These are phyloP conservation scores for Sebastes diploproa DNA, from an alignment of 2,797 vertebrate species.

Conservation along the genomic window DNA sequence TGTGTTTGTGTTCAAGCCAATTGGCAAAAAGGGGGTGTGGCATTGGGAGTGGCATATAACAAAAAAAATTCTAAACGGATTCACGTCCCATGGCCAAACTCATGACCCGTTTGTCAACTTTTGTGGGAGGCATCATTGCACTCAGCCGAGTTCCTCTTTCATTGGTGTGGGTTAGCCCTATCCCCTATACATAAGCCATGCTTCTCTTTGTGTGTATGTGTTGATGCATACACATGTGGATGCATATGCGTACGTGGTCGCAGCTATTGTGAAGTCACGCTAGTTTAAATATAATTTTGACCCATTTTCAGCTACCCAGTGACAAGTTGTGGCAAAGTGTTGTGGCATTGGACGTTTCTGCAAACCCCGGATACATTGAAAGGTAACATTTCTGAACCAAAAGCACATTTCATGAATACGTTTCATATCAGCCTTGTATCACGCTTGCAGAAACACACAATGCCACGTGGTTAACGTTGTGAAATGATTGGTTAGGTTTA, in stretches of 20 bases:
- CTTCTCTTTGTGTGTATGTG: not conserved
- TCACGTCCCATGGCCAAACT: not conserved
- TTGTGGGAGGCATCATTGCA: not conserved
- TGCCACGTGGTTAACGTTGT: not conserved
- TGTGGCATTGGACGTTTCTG: no score
- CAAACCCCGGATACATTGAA: no score
- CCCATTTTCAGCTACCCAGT: not conserved
- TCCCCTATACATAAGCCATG: no score
- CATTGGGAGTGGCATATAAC: not conserved
- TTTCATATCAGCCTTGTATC: not conserved
- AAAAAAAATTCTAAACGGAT: not conserved
- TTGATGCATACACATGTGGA: not conserved
- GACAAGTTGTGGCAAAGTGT: no score
- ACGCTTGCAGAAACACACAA: not conserved
- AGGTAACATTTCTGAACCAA: not conserved
- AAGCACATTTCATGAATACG: not conserved
- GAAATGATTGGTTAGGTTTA: no score
- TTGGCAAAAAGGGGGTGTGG: not conserved
- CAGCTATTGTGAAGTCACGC: not conserved
- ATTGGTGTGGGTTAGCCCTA: no score
- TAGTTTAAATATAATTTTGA: constrained; percentile 1
- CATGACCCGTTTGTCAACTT: not conserved
- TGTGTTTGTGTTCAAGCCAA: not conserved
- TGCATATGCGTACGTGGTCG: not conserved
- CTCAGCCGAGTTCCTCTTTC: not conserved